A percentile compares a stretch with the other conserved stretches of the same genome.
Evolutionary conservation across 2,888 invertebrate species (phyloP).

Genomic region (Adela reaumurella): DNA sequence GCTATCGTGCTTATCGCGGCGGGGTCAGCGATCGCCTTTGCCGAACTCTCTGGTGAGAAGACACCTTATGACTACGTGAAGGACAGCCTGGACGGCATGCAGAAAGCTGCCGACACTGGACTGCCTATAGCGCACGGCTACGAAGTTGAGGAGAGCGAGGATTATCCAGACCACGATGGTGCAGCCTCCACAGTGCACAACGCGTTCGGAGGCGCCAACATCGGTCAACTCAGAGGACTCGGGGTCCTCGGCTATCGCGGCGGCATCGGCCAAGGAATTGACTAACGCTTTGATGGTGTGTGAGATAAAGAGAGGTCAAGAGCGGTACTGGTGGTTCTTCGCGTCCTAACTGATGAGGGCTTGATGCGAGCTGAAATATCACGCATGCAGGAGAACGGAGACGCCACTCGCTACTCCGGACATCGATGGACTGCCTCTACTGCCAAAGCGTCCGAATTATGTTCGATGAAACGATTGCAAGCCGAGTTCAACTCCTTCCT

Average conservation of each 20-base stretch:
- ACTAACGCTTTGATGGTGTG: conserved; percentile 13
- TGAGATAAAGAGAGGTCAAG: no score
- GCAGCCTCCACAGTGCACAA: conserved; percentile 35
- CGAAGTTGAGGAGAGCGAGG: conserved; percentile 57
- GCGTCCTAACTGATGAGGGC: no score
- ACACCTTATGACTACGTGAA: conserved; percentile 47
- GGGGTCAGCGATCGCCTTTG: conserved; percentile 21
- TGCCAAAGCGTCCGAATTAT: no score
- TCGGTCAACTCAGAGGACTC: conserved; percentile 19
- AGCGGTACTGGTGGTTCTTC: no score
- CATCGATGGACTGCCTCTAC: no score
- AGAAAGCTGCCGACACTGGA: conserved; percentile 29
- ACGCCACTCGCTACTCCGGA: no score
- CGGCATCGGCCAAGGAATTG: conserved; percentile 24
- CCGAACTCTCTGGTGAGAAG: conserved; percentile 36
- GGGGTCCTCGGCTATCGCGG: conserved; percentile 15
- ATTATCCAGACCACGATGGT: conserved; percentile 48
- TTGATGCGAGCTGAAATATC: no score
- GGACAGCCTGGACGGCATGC: conserved; percentile 32
- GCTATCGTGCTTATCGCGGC: conserved; percentile 25
- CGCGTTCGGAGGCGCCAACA: conserved; percentile 17
- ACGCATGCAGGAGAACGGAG: no score
- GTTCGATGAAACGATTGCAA: no score
- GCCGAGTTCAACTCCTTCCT: no score
- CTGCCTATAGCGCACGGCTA: conserved; percentile 47